Evolutionary conservation across 2,113 vertebrate genomes (phyloP), one percentile per base, ranked within the genome.

Genomic region (Elephas maximus): DNA sequence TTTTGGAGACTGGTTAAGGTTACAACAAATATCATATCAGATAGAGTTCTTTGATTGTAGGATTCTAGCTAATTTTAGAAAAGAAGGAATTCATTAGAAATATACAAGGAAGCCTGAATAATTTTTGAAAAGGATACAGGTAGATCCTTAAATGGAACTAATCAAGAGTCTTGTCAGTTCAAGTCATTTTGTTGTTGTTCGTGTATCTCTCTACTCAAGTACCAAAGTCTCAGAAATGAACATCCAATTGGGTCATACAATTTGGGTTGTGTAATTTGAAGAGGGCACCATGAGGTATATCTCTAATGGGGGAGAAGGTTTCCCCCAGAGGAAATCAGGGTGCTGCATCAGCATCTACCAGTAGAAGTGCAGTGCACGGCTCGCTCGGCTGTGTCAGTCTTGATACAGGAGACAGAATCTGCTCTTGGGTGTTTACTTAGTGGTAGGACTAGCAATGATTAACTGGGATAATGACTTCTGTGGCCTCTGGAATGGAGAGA

Each of bases 401-500:
- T 37, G 44, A 45, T 30, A 11, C 9, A 57, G 21, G 80, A 44
- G 11, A 45, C 80, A 93, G 91, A 65, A n/a, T 67, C 41, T 0
- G 3, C 23, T 37, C 41, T 7, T 15, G 21, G 63, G 28, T 17
- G 9, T 79, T 81, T 80, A 86, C 74, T 86, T 57, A 23, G 14
- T 24, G 26, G 24, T n/a, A 67, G n/a, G 14, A 86, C 30, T 74
- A 18, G 21, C 23, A 5, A 0, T 80, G 37, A 30, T 45, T 62
- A 2, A 6, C 33, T 63, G 69, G 11, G 2, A 69, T 26, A 3
- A 24, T 89, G 48, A 83, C 37, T 48, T 71, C 26, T 33, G 48
- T 95, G 69, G 94, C 85, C 48, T 84, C 62, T 89, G 81, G 87
- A 57, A 86, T 9, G 24, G 65, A 57, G 53, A 86, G n/a, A 44